Percentiles rank a stretch among this genome's conserved stretches.
Conservation (phyloP, 1,140 invertebrate genomes). For the Meloidogyne floridensis region DNA sequence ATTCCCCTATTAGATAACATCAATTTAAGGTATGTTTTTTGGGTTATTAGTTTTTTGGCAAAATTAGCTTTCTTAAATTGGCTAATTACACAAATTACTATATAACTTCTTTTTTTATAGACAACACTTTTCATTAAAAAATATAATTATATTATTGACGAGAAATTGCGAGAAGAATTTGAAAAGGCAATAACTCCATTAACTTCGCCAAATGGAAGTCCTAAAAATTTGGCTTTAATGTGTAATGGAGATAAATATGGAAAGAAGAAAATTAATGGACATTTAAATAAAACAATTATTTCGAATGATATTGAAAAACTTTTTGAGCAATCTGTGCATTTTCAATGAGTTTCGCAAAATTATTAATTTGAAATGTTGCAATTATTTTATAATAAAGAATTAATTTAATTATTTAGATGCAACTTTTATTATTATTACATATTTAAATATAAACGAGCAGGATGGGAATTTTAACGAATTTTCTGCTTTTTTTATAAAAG, state of each 20-base stretch:
- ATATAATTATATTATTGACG: conserved; percentile 4
- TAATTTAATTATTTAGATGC: background rate
- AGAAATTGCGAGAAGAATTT: conserved; percentile 2
- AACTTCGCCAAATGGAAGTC: background rate
- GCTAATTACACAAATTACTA: too few relatives aligned
- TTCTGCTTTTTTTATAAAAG: background rate
- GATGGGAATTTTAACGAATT: background rate
- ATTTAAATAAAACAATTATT: background rate
- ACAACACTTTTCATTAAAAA: background rate
- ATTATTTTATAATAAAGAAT: too few relatives aligned
- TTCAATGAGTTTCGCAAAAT: background rate
- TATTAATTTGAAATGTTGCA: background rate
- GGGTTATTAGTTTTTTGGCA: too few relatives aligned
- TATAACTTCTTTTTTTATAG: background rate
- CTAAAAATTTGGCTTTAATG: background rate
- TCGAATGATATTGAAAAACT: background rate
- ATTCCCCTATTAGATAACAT: too few relatives aligned
- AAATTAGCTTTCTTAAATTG: too few relatives aligned
- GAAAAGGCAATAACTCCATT: background rate
- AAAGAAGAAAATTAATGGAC: background rate
- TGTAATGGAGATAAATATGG: background rate
- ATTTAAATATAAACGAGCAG: background rate
- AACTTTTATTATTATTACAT: background rate
- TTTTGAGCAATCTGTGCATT: background rate
- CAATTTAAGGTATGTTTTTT: too few relatives aligned